Evolutionary conservation across 2,113 vertebrate species (phyloP).

Genomic region (Arizona elegans): DNA sequence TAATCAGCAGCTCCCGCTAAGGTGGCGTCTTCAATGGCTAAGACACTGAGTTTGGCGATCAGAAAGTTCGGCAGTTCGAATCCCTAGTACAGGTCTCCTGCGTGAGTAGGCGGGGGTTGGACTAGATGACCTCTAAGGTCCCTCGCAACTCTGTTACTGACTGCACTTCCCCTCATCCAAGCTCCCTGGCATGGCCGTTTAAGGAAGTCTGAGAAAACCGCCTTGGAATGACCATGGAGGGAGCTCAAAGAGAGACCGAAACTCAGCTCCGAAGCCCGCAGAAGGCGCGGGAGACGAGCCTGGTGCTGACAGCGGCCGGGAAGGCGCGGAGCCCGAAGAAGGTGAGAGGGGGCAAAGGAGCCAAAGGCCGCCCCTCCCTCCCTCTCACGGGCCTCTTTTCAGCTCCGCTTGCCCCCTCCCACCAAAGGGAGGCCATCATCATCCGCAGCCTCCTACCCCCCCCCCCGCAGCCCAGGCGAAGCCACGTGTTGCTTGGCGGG

Average conservation of each 20-base stretch:
- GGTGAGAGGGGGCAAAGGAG: neutral
- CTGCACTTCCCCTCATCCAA: neutral
- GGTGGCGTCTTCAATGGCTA: neutral
- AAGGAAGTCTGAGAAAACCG: neutral
- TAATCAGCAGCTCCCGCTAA: neutral
- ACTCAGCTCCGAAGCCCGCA: neutral
- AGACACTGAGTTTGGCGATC: too few relatives aligned
- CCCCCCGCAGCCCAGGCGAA: neutral
- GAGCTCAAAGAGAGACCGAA: neutral
- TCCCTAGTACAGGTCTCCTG: too few relatives aligned
- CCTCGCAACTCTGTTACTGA: too few relatives aligned
- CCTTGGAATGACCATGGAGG: neutral
- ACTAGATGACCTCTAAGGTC: too few relatives aligned
- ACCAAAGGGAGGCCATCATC: neutral
- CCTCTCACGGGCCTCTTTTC: neutral
- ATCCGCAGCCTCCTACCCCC: neutral
- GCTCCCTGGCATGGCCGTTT: neutral
- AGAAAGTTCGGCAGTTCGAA: too few relatives aligned
- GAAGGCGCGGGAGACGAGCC: neutral
- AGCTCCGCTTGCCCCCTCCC: too few relatives aligned
- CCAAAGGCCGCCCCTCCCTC: neutral
- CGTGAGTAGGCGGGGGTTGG: too few relatives aligned
- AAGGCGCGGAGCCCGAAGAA: neutral
- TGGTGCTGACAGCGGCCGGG: neutral
- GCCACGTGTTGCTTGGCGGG: neutral